Evolutionary conservation across 2,113 vertebrate species (phyloP).

Genomic region (Tupaia chinensis): DNA sequence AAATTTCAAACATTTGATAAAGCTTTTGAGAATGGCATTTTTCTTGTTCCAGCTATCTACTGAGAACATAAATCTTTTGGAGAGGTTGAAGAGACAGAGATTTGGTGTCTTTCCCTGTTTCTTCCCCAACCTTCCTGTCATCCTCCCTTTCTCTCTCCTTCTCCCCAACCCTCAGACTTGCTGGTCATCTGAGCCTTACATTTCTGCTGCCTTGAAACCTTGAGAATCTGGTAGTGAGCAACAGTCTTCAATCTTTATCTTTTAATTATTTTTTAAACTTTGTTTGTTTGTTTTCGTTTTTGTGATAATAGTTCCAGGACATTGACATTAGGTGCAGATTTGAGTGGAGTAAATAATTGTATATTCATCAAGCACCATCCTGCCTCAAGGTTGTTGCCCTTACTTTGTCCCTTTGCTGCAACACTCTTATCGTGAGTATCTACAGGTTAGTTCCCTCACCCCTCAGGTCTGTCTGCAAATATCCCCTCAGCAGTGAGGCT

Average conservation of each 20-base stretch:
- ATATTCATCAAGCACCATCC: neutral
- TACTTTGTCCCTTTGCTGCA: neutral
- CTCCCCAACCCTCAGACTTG: neutral
- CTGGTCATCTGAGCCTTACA: neutral
- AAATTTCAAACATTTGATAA: neutral
- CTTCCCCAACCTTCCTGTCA: neutral
- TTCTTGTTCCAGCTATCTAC: neutral
- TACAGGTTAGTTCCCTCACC: neutral
- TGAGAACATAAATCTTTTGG: neutral
- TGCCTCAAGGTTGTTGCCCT: neutral
- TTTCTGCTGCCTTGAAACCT: neutral
- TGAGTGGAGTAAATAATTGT: neutral
- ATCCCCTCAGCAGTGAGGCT: neutral
- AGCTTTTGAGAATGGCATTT: neutral
- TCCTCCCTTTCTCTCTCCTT: neutral
- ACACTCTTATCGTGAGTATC: accelerated
- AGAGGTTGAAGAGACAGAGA: neutral
- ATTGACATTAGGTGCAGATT: neutral
- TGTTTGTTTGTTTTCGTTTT: too few species aligned
- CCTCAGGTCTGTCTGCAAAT: neutral
- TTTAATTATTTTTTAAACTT: neutral
- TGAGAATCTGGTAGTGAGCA: neutral
- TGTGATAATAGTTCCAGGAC: neutral
- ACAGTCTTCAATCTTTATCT: neutral
- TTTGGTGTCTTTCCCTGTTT: neutral